Base-by-base conservation (phyloP, 1,140 invertebrate genomes). In the Macrobrachium nipponense region DNA sequence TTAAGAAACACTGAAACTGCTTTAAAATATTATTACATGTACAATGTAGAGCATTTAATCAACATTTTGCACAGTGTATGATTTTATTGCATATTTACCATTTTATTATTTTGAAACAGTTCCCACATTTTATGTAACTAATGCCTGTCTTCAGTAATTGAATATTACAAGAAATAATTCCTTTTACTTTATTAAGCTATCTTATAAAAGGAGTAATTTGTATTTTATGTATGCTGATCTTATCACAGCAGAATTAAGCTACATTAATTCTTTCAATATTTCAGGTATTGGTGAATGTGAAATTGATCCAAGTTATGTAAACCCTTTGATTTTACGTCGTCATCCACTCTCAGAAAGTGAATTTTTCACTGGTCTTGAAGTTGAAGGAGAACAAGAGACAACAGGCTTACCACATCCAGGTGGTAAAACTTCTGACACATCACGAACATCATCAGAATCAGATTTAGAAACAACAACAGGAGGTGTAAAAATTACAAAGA, bases 261-360 rank as follows among this genome's bases (percentile, higher is more conserved):
- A 23, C 23, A 36, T 36, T 27, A 11, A 73, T 43, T n/a, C 17
- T 58, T 43, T 51, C 64, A 75, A 43, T 62, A 72, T 80, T 61
- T 58, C 92, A 89, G 90, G 90, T 82, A 93, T 93, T 80, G 94
- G 95, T 1, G 93, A 94, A 90, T 96, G 95, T 90, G 92, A 91
- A 20, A 90, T 94, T 81, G 89, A 92, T 8, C 92, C 93, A 27
- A 92, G 92, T 43, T 90, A 93, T 88, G 93, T 95, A 0, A 96
- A 97, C 91, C 95, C 95, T 0, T 90, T 96, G 2, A 93, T 94
- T 76, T 90, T 96, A 6, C 80, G 73, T 12, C 51, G 8, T 51
- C 51, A 51, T 10, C 44, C 44, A 66, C 5, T 64, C 64, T 17
- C 17, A 12, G 44, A 73, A 12, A 11, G n/a, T 61, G 36, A 7